Conservation (phyloP, 2,888 invertebrate species). For the Andrena flavipes region DNA sequence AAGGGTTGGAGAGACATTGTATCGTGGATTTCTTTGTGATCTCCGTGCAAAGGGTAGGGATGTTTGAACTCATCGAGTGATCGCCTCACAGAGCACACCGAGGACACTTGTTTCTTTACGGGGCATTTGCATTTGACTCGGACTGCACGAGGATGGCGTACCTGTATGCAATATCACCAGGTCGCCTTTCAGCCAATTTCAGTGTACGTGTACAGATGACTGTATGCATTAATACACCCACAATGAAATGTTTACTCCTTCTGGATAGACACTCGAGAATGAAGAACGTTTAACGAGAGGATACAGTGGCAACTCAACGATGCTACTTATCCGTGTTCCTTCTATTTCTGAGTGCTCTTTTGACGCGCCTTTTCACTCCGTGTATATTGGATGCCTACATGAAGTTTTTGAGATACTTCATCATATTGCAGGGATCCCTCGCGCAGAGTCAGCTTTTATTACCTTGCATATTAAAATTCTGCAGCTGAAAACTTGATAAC, state of each 20-base stretch:
- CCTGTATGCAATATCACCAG: not conserved
- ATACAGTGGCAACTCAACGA: conserved; percentile 20
- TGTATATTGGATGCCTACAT: not conserved
- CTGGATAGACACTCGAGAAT: conserved; percentile 46
- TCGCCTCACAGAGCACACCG: not conserved
- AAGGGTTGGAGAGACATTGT: not conserved
- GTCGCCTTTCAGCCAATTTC: conserved; percentile 25
- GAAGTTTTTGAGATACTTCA: not conserved
- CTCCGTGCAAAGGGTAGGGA: not conserved
- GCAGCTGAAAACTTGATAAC: not conserved
- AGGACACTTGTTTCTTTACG: conserved; percentile 12
- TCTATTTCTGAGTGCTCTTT: conserved; percentile 28
- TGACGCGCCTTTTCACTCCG: not conserved
- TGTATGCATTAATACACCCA: conserved; percentile 11
- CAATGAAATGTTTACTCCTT: conserved; percentile 43
- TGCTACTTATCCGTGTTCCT: conserved; percentile 41
- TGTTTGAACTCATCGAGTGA: conserved; percentile 16
- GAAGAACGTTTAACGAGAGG: conserved; percentile 54
- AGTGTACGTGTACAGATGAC: not conserved
- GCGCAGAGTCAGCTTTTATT: not conserved
- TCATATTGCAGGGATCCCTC: not conserved
- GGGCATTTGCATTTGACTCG: conserved; percentile 36
- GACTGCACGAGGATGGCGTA: conserved; percentile 8
- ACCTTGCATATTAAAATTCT: not conserved
- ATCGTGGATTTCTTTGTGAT: not conserved